Base-by-base conservation (phyloP, 1,140 invertebrate genomes). In the Globodera ellingtonae region DNA sequence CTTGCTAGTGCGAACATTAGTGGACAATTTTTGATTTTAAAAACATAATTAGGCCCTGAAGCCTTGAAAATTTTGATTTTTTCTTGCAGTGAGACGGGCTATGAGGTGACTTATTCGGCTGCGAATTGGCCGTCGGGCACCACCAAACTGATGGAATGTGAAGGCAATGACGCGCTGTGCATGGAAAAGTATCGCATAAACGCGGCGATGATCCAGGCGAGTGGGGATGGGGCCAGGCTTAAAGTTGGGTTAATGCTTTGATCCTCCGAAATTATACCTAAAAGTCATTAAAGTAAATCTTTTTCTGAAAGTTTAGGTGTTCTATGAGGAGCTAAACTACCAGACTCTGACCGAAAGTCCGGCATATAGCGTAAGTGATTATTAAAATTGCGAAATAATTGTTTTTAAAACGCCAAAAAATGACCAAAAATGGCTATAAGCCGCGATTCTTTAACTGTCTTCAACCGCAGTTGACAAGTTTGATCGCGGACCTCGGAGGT, bases 321-420 rank as follows among this genome's bases (percentile, higher is more conserved):
- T 89, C 69, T 89, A 88, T 75, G 87, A 89, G 66, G 87, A 89
- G 72, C 76, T 89, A 21, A 89, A 89, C 80, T 89, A 87, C 72
- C 86, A 89, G 81, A 89, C 87, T 44, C 52, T 89, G 67, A 81
- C 80, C 24, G 87, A 89, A 81, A 88, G 75, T 75, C 85, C 84
- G 24, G 86, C 87, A 9, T 89, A 89, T 72, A 85, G 81, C 10
- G 81, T 87, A 84, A 81, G n/a, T 47, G 35, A 15, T 8, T 44
- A 9, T 44, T 35, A 35, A 35, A 35, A 35, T 35, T 2, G 35
- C 1, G 35, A 35, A 35, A 35, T 35, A 35, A 35, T 35, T 35
- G 3, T 35, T 35, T 35, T 35, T 35, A 35, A 35, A 35, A 0
- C 35, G 35, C 35, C 35, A 35, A 35, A 35, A 35, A 2, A 35